Base-by-base conservation (phyloP, 2,888 invertebrate species). In the Alsophila aescularia region DNA sequence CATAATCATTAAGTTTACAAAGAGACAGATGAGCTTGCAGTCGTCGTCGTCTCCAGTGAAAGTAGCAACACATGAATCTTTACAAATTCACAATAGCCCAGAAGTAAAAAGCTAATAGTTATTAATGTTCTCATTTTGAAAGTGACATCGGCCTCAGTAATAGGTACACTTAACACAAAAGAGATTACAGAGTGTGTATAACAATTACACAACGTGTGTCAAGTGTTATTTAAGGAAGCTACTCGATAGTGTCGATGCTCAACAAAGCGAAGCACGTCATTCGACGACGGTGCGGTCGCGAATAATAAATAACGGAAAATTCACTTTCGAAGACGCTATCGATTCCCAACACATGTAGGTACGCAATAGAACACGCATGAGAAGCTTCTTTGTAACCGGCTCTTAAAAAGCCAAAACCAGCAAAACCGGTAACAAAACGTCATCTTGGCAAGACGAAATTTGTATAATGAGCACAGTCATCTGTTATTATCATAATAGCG, bases 241-340 rank as follows among this genome's bases (percentile, higher is more conserved):
- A 55, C 40, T 56, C 42, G 52, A 54, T 73, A 67, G 55, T 67
- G 67, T 63, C 66, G 66, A 71, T 66, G 72, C 70, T 77, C 70
- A 81, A 80, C 77, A 78, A 79, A 76, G 78, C 79, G 58, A 65
- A 63, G 66, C 78, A 79, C 83, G 86, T 85, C 84, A 83, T 72
- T 48, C 32, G 47, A 66, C 73, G 31, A 40, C 51, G 54, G 54
- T 51, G 63, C 58, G 64, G 67, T 70, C 71, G 78, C 77, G 87
- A 87, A 87, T 89, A 84, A 83, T 81, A 89, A 90, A 83, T 82
- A 83, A 76, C 81, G 81, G 83, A 82, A 84, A 87, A 77, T 87
- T 90, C 90, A 87, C 90, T 90, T 90, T 90, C 71, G 71, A 73
- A 78, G 75, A 77, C 75, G 75, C 75, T 74, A 77, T 73, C 70